These are phyloP conservation scores for Bergia puertoricense DNA, from an alignment of 92 coral and sea anemone genomes.

Conservation along the genomic window DNA sequence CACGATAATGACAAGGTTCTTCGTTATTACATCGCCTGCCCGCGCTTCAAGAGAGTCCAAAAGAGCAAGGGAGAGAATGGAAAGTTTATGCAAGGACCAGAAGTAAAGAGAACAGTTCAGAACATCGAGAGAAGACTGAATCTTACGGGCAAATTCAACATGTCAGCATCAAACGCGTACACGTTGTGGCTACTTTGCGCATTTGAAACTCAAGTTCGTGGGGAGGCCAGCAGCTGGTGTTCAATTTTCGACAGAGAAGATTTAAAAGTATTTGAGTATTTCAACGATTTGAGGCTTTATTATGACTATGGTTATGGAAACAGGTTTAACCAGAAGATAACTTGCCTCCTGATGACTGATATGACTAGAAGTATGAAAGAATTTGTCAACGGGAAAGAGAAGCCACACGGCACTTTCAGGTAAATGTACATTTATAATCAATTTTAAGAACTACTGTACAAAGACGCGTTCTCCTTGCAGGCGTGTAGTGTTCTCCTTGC, in stretches of 20 bases:
- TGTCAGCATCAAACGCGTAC: conserved; percentile 54
- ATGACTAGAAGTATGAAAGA: conserved; percentile 49
- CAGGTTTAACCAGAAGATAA: conserved; percentile 73
- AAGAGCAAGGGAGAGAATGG: conserved; percentile 45
- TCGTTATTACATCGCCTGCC: conserved; percentile 74
- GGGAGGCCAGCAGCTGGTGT: conserved; percentile 74
- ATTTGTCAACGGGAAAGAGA: conserved; percentile 44
- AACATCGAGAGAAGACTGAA: conserved; percentile 70
- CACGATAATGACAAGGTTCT: conserved; percentile 67
- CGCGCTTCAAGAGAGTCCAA: conserved; percentile 31
- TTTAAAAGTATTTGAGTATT: conserved; percentile 74
- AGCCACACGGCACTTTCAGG: conserved; percentile 72
- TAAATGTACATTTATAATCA: neutral
- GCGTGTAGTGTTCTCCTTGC: too few species aligned
- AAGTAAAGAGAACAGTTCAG: conserved; percentile 60
- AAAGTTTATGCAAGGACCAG: conserved; percentile 56
- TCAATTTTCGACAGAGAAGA: conserved; percentile 72
- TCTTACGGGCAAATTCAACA: conserved; percentile 47
- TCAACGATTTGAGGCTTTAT: conserved; percentile 70
- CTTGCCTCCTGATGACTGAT: conserved; percentile 65
- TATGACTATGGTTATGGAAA: conserved; percentile 76
- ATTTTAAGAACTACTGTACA: too few species aligned
- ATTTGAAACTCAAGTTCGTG: conserved; percentile 77
- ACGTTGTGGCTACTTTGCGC: conserved; percentile 78
- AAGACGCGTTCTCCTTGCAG: too few species aligned